Conservation (phyloP, 2,888 invertebrate species). For the Ormyrus rosae region DNA sequence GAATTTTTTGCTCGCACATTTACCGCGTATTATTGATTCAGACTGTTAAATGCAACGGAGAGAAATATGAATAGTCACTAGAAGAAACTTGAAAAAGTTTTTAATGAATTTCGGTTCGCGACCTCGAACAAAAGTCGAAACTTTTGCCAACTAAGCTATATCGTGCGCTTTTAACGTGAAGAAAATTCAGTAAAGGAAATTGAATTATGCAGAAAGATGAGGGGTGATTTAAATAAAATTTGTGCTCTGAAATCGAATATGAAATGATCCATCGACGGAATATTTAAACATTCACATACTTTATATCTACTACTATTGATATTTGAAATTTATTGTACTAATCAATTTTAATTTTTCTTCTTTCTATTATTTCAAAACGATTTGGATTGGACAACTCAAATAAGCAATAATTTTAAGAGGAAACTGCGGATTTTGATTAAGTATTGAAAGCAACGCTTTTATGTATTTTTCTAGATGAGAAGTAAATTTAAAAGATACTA, state of each 20-base stretch:
- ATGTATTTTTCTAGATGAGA: too few relatives aligned
- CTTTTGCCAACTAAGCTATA: constrained; percentile 8
- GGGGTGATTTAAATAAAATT: constrained; percentile 17
- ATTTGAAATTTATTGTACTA: too few relatives aligned
- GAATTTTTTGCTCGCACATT: too few relatives aligned
- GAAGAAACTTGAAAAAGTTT: neutral
- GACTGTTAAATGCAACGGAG: neutral
- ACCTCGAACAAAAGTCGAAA: neutral
- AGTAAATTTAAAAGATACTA: too few relatives aligned
- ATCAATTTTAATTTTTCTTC: too few relatives aligned
- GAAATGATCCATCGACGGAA: neutral
- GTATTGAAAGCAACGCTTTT: too few relatives aligned
- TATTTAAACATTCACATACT: neutral
- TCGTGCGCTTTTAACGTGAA: constrained; percentile 41
- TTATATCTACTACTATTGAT: too few relatives aligned
- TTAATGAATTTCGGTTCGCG: constrained; percentile 23
- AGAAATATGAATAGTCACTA: neutral
- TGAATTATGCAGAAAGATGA: constrained; percentile 19
- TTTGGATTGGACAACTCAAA: too few relatives aligned
- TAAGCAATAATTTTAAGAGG: too few relatives aligned
- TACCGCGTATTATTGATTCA: too few relatives aligned
- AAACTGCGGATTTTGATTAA: too few relatives aligned
- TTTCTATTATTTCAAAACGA: too few relatives aligned
- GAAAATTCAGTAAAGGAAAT: constrained; percentile 14
- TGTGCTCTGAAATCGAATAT: constrained; percentile 22